A percentile compares a stretch with the other conserved stretches of the same genome.
These are phyloP conservation scores for Drosophila sucinea DNA, from an alignment of 1,140 invertebrate genomes.

Conservation along the genomic window DNA sequence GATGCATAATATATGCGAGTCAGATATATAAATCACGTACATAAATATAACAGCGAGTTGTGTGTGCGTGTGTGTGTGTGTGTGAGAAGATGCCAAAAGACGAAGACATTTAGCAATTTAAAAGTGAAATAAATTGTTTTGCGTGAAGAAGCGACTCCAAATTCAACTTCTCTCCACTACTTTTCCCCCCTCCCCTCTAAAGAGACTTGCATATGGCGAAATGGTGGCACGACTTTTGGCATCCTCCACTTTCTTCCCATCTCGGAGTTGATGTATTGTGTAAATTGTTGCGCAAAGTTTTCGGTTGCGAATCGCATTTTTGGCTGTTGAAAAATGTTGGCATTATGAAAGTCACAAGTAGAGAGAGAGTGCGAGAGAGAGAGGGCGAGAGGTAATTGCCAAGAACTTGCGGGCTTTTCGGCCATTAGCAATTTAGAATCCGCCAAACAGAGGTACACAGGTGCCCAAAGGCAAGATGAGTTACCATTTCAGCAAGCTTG, in stretches of 20 bases:
- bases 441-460: conserved; percentile 33
- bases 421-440: conserved; percentile 71
- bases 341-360: conserved; percentile 56
- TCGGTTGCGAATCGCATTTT: conserved; percentile 33
- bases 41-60: conserved; percentile 46
- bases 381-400: conserved; percentile 17
- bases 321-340: conserved; percentile 56
- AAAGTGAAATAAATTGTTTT: conserved; percentile 71
- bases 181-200: conserved; percentile 4
- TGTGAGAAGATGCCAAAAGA: conserved; percentile 38
- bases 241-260: background rate
- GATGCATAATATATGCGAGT: conserved; percentile 40
- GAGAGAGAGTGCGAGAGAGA: background rate
- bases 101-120: conserved; percentile 68
- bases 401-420: conserved; percentile 30
- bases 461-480: conserved; percentile 26
- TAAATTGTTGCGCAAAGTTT: conserved; percentile 59
- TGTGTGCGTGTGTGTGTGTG: conserved; percentile 7
- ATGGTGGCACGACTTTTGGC: conserved; percentile 39
- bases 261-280: conserved; percentile 52
- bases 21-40: conserved; percentile 49
- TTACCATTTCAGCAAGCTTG: conserved; percentile 16
- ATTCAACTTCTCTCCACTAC: background rate
- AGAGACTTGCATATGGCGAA: conserved; percentile 44
- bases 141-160: background rate